Evolutionary conservation across 2,888 invertebrate species (phyloP).

Genomic region (Mayetiola destructor): DNA sequence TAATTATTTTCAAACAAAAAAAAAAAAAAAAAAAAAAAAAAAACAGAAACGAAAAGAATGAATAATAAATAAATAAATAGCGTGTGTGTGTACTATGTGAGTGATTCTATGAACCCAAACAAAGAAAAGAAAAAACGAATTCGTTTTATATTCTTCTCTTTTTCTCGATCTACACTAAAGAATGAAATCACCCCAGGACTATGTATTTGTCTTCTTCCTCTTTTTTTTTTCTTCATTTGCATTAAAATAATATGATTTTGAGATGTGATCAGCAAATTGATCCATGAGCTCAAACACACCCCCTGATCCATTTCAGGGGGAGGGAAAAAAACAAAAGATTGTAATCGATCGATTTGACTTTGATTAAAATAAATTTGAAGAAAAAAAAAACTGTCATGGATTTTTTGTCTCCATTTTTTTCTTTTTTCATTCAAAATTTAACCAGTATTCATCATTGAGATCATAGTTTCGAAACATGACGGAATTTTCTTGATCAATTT

Average conservation of each 20-base stretch:
- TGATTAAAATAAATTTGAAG: too few species aligned
- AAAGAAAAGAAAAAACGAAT: too few species aligned
- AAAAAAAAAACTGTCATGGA: too few species aligned
- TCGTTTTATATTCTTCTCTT: too few species aligned
- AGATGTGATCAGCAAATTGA: background rate
- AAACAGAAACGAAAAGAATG: background rate
- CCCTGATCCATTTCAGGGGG: background rate
- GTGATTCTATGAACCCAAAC: conserved; percentile 2
- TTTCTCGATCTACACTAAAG: too few species aligned
- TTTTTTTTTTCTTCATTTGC: too few species aligned
- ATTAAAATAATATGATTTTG: too few species aligned
- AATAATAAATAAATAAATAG: background rate
- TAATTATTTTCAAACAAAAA: too few species aligned
- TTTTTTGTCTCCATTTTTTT: background rate
- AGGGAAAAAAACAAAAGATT: background rate
- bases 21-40: conserved; percentile 7
- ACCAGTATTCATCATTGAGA: conserved; percentile 20
- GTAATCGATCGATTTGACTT: background rate
- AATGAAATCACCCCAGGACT: too few species aligned
- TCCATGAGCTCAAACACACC: background rate
- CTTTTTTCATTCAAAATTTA: conserved; percentile 18
- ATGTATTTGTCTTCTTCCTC: too few species aligned
- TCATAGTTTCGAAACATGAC: conserved; percentile 19
- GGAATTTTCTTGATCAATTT: background rate
- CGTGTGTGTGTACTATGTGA: background rate